Percentiles rank a stretch among this genome's conserved stretches.
phyloP scores from a whole-genome alignment of 2,797 vertebrate genomes.

The Tympanoctomys barrerae region DNA sequence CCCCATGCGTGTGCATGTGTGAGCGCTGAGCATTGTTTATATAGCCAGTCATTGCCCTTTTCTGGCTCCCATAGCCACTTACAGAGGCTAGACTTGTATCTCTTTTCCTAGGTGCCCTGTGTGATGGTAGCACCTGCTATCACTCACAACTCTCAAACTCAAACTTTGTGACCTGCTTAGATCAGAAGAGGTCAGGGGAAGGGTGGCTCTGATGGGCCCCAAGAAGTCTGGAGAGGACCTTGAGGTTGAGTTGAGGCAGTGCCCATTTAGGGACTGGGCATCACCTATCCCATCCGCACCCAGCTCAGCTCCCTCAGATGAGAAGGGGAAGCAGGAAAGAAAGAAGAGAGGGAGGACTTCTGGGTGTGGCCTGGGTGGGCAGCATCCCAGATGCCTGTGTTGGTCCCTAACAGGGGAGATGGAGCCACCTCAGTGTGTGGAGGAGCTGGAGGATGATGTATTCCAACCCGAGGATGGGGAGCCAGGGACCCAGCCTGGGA shows the following conservation, averaged over 20 bases:
- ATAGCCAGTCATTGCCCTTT: not conserved
- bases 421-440: constrained; percentile 89
- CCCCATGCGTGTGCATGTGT: not conserved
- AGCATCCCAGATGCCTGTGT: constrained; percentile 70
- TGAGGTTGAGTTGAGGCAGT: not conserved
- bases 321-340: not conserved
- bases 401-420: constrained; percentile 87
- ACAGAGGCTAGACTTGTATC: constrained; percentile 24
- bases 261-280: not conserved
- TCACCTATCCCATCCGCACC: not conserved
- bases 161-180: constrained; percentile 17
- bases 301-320: not conserved
- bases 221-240: not conserved
- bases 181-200: not conserved
- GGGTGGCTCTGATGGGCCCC: not conserved
- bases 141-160: constrained; percentile 31
- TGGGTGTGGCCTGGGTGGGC: constrained; percentile 48
- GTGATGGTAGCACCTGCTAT: not conserved
- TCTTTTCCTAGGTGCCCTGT: constrained; percentile 53
- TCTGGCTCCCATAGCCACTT: constrained; percentile 29
- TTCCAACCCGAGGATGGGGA: constrained; percentile 91
- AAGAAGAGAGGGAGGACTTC: constrained; percentile 22
- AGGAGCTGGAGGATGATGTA: constrained; percentile 91
- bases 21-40: not conserved
- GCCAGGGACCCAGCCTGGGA: constrained; percentile 87